Conservation (phyloP, 2,113 vertebrate genomes). For the Mustelus asterias region DNA sequence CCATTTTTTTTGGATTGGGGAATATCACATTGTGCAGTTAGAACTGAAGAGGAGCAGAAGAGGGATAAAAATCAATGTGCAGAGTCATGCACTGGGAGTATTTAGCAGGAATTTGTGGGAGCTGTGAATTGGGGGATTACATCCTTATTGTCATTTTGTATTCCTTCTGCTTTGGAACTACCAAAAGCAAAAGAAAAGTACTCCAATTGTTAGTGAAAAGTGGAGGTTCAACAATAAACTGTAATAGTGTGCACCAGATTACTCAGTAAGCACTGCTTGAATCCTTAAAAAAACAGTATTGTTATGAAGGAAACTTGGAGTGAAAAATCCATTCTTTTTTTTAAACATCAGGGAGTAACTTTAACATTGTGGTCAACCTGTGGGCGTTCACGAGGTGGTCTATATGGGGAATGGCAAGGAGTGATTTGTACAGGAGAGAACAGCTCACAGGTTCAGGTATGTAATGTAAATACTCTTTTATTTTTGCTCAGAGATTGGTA, state of each 20-base stretch:
- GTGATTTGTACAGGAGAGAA: conserved; percentile 86
- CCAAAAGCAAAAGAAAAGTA: neutral
- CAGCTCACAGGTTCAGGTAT: conserved; percentile 85
- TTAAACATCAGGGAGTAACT: conserved; percentile 68
- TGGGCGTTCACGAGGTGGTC: conserved; percentile 77
- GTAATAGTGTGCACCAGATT: neutral
- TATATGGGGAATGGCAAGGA: conserved; percentile 88
- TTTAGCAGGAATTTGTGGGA: neutral
- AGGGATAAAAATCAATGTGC: neutral
- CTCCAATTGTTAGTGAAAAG: neutral
- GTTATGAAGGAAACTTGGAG: neutral
- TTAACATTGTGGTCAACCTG: conserved; percentile 92
- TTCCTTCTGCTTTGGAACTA: neutral
- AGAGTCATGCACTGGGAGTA: neutral
- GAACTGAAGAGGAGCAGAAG: neutral
- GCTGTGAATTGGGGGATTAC: neutral
- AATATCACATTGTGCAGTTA: neutral
- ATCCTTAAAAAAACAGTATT: neutral
- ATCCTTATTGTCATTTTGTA: neutral
- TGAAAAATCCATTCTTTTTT: neutral
- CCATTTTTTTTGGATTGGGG: neutral
- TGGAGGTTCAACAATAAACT: neutral
- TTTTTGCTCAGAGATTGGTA: neutral
- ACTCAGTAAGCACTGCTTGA: neutral
- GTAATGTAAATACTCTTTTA: neutral